Evolutionary conservation across 2,113 vertebrate genomes (phyloP).

Genomic region (Triplophysa dalaica): DNA sequence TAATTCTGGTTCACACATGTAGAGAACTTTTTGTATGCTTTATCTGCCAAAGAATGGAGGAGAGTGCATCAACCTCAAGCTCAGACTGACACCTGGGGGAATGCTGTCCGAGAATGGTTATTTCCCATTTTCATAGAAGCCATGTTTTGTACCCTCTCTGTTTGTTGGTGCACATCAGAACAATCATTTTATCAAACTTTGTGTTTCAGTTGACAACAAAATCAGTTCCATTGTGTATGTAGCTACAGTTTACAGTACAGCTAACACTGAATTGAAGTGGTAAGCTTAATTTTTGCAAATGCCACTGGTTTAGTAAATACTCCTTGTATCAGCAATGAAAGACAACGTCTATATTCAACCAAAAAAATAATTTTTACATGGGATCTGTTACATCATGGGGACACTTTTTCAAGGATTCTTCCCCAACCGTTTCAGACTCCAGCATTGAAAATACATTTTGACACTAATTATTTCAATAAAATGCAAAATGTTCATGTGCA

Average conservation of each 20-base stretch:
- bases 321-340: slow-evolving; percentile 29
- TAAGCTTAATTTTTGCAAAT: not conserved
- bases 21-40: not conserved
- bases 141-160: not conserved
- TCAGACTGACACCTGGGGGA: not conserved
- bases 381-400: slow-evolving; percentile 27
- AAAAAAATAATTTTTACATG: slow-evolving; percentile 50
- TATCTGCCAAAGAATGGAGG: slow-evolving; percentile 8
- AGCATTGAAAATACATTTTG: slow-evolving; percentile 33
- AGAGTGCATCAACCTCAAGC: not conserved
- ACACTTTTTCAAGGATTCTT: slow-evolving; percentile 33
- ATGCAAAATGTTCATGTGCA: slow-evolving; percentile 2
- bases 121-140: not conserved
- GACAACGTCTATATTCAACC: slow-evolving; percentile 29
- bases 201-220: not conserved
- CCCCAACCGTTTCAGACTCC: slow-evolving; percentile 39
- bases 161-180: slow-evolving; percentile 1
- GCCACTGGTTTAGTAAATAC: slow-evolving; percentile 16
- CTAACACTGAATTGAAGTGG: not conserved
- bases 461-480: slow-evolving; percentile 59
- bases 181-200: not conserved
- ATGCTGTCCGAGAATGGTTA: not conserved
- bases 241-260: not conserved
- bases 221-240: not conserved
- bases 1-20: not conserved